Base-by-base conservation (phyloP, 2,113 vertebrate species). In the Gobiocypris rarus region DNA sequence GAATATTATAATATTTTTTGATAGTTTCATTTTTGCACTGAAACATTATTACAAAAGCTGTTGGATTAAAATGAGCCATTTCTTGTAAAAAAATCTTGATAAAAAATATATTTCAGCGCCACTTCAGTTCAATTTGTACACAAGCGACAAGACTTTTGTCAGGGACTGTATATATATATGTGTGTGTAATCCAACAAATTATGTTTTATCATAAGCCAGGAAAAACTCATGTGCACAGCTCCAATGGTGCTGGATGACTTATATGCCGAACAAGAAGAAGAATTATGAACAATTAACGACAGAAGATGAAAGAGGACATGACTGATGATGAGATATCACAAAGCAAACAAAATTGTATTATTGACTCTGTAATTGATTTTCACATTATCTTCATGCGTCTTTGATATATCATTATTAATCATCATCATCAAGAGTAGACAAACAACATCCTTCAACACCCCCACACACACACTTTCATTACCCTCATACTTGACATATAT, bases 401-500 rank as follows among this genome's bases (percentile, higher is more conserved):
- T 75, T 52, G 26, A 76, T 56, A 56, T 14, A 58, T 24, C 3
- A 34, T 77, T 5, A 41, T 58, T 14, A 58, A 26, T 41, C 54
- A 77, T 38, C 31, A 41, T 41, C 75, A 73, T 26, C 7, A 24
- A 2, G 2, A 24, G 22, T 6, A 75, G 74, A 34, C 28, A n/a
- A 59, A 6, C 54, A 45, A 24, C 22, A 26, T 11, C 8, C 13
- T 11, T 48, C 26, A 50, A 52, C 52, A 73, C 26, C 4, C 45
- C 31, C 14, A n/a, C 19, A 13, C 26, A 31, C 31, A 1, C 31
- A 0, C 56, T 59, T 78, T 78, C 54, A 59, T 24, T 78, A 38
- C 52, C 43, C 75, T 78, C 75, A 80, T 8, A 15, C 24, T 31
- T 45, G 24, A 80, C 48, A 70, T 70, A 56, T 41, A 82, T 26